These are phyloP conservation scores for Harlomillsia oculata DNA, from an alignment of 1,140 invertebrate genomes.

Conservation along the genomic window DNA sequence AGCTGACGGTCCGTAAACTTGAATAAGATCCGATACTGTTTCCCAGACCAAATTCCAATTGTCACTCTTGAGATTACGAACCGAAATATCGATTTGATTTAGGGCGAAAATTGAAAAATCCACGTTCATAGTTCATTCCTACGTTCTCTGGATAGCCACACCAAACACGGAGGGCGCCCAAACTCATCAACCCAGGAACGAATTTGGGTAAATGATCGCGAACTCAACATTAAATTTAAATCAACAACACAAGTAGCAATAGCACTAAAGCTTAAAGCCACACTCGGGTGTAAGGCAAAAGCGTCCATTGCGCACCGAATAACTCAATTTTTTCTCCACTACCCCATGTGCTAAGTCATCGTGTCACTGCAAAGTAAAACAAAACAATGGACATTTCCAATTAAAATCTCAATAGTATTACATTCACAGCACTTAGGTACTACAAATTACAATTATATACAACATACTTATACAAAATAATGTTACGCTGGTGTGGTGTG, in stretches of 20 bases:
- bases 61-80: slow-evolving; percentile 55
- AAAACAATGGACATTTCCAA: neutral
- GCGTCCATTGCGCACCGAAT: slow-evolving; percentile 23
- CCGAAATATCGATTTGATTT: slow-evolving; percentile 93
- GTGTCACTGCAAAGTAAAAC: neutral
- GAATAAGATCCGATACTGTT: slow-evolving; percentile 23
- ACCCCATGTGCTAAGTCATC: slow-evolving; percentile 5
- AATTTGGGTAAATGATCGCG: neutral
- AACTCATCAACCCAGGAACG: slow-evolving; percentile 6
- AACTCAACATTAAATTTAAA: too few species aligned
- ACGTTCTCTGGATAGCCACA: slow-evolving; percentile 22
- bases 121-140: slow-evolving; percentile 92
- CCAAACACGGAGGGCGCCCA: slow-evolving; percentile 20
- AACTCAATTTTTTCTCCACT: slow-evolving; percentile 2
- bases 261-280: too few species aligned
- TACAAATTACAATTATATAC: too few species aligned
- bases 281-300: too few species aligned
- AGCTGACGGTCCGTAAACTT: slow-evolving; percentile 59
- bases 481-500: too few species aligned
- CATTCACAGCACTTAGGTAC: too few species aligned
- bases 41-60: slow-evolving; percentile 21
- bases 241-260: too few species aligned
- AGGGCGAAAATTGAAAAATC: slow-evolving; percentile 94
- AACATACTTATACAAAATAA: too few species aligned
- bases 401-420: too few species aligned